Conservation (phyloP, 1,140 invertebrate species). For the Cotesia vestalis region DNA sequence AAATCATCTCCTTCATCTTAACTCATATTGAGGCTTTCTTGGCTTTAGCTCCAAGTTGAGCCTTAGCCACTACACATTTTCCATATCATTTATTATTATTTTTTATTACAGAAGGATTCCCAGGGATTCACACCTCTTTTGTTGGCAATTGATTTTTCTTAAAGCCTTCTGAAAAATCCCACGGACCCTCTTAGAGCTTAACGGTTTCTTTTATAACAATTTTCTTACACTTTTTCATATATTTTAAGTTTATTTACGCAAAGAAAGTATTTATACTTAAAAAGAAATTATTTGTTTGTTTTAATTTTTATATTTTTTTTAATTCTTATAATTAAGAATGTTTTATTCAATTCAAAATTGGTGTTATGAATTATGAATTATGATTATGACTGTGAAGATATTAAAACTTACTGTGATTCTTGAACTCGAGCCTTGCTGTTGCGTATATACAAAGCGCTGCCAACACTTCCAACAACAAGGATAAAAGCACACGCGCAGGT, state of each 20-base stretch:
- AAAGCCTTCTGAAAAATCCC: background rate
- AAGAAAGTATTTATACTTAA: too few species aligned
- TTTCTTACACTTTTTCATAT: background rate
- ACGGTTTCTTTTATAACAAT: background rate
- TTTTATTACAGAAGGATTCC: slow-evolving; percentile 5
- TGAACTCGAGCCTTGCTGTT: slow-evolving; percentile 80
- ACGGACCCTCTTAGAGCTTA: background rate
- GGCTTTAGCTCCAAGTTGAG: too few species aligned
- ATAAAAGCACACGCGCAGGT: slow-evolving; percentile 82
- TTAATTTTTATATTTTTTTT: background rate
- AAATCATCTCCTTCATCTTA: too few species aligned
- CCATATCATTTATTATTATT: slow-evolving; percentile 29
- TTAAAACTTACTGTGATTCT: slow-evolving; percentile 76
- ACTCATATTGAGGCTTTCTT: too few species aligned
- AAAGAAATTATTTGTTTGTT: too few species aligned
- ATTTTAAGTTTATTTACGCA: background rate
- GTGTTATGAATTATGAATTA: background rate
- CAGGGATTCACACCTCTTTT: slow-evolving; percentile 29
- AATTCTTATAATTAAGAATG: too few species aligned
- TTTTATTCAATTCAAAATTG: background rate
- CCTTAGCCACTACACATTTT: slow-evolving; percentile 19
- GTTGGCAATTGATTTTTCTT: slow-evolving; percentile 40
- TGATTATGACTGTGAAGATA: background rate
- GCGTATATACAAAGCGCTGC: slow-evolving; percentile 79
- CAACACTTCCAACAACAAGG: slow-evolving; percentile 76